Base-by-base conservation (phyloP, 2,888 invertebrate species). In the Eucera pruinosa region DNA sequence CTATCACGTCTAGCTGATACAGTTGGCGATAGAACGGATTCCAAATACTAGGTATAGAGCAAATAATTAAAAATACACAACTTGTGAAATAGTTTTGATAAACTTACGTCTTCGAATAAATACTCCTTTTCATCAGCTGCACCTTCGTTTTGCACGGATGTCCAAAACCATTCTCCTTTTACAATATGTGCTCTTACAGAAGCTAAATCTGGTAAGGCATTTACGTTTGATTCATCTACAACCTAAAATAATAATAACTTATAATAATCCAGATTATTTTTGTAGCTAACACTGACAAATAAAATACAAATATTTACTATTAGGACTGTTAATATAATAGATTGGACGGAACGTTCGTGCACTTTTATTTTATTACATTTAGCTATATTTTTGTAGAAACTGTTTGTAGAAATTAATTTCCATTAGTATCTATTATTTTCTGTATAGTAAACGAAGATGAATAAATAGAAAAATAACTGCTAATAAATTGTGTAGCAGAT, bases 121-220 rank as follows among this genome's bases (percentile, higher is more conserved):
- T 98, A 98, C 85, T 98, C 96, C 90, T 96, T 95, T 92, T 98
- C 99, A 89, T 97, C 96, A 78, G 98, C 97, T 88, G 97, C 96
- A 83, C 97, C 97, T 89, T 98, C 98, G 94, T 98, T 98, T 93
- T 98, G 98, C 78, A 99, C 97, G 57, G 98, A 98, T 45, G 97
- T 97, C 99, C 99, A 99, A 93, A 99, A 99, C 99, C 99, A 99
- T 93, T 98, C 97, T 6, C 97, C 97, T 93, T 97, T 97, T 66
- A 98, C 96, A 80, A 97, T 94, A 91, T 96, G 95, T 33, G 96
- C 96, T 86, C 95, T 94, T 18, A 93, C 89, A 78, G 95, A 93
- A 77, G 95, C 95, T 68, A 95, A 95, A 89, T 96, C 96, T 52
- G 96, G 96, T 81, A 96, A 94, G 60, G 95, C 93, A 87, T 94